Evolutionary conservation across 2,888 invertebrate species (phyloP).

Genomic region (Polydrusus tereticollis): DNA sequence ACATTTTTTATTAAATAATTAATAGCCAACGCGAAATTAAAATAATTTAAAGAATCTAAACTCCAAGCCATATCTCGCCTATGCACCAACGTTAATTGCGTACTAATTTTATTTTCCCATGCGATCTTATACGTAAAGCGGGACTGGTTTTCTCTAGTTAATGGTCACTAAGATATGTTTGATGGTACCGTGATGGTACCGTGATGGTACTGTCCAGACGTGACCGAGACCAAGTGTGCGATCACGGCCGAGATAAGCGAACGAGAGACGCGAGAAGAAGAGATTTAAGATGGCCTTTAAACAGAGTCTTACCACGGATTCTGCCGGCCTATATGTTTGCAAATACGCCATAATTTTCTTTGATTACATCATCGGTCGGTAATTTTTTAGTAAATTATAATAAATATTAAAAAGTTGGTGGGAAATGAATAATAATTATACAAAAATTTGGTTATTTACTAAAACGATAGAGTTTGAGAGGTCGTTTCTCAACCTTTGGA

Average conservation of each 20-base stretch:
- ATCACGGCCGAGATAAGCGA: slow-evolving; percentile 49
- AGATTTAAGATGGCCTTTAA: slow-evolving; percentile 34
- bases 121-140: slow-evolving; percentile 49
- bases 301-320: slow-evolving; percentile 7
- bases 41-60: neutral
- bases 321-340: too few species aligned
- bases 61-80: neutral
- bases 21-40: too few species aligned
- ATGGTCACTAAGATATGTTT: slow-evolving; percentile 56
- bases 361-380: too few species aligned
- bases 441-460: too few species aligned
- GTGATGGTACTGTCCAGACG: slow-evolving; percentile 55
- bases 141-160: slow-evolving; percentile 53
- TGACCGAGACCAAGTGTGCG: slow-evolving; percentile 52
- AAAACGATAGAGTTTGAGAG: too few species aligned
- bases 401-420: too few species aligned
- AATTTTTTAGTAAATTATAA: too few species aligned
- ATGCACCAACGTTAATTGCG: slow-evolving; percentile 48
- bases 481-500: too few species aligned
- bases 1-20: too few species aligned
- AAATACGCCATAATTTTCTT: too few species aligned
- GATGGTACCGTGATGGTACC: too few species aligned
- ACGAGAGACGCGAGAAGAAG: slow-evolving; percentile 32
- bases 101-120: slow-evolving; percentile 55
- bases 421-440: too few species aligned